Evolutionary conservation across 2,888 invertebrate species (phyloP).

Genomic region (Eucriotettix oculatus): DNA sequence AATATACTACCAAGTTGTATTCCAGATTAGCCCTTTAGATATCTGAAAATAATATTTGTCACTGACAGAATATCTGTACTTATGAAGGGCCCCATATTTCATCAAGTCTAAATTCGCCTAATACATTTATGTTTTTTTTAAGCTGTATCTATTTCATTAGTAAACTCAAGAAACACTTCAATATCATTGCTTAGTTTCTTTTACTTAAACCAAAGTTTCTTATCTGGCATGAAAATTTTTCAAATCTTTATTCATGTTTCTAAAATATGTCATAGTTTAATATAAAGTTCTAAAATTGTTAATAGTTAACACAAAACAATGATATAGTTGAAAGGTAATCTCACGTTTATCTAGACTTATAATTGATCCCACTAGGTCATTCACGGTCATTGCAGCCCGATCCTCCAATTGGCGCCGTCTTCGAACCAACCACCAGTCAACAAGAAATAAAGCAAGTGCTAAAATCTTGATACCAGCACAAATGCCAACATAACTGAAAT

Average conservation of each 20-base stretch:
- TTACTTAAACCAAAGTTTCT: too few species aligned
- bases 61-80: too few species aligned
- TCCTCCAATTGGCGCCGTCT: conserved; percentile 45
- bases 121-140: too few species aligned
- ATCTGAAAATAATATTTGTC: too few species aligned
- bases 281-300: not conserved
- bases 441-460: conserved; percentile 67
- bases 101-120: too few species aligned
- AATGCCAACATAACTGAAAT: conserved; percentile 67
- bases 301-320: not conserved
- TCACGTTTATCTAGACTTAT: conserved; percentile 72
- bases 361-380: conserved; percentile 60
- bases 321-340: conserved; percentile 17
- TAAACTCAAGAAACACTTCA: too few species aligned
- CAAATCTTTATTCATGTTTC: not conserved
- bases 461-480: conserved; percentile 80
- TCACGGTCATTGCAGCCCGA: conserved; percentile 40
- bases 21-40: too few species aligned
- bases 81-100: too few species aligned
- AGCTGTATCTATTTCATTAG: too few species aligned
- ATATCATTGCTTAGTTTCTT: too few species aligned
- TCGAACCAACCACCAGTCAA: conserved; percentile 80
- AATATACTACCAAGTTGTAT: too few species aligned
- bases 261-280: not conserved
- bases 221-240: not conserved